Percentiles rank a stretch among this genome's conserved stretches.
phyloP scores from a whole-genome alignment of 2,888 invertebrate species.

The Clunio marinus region DNA sequence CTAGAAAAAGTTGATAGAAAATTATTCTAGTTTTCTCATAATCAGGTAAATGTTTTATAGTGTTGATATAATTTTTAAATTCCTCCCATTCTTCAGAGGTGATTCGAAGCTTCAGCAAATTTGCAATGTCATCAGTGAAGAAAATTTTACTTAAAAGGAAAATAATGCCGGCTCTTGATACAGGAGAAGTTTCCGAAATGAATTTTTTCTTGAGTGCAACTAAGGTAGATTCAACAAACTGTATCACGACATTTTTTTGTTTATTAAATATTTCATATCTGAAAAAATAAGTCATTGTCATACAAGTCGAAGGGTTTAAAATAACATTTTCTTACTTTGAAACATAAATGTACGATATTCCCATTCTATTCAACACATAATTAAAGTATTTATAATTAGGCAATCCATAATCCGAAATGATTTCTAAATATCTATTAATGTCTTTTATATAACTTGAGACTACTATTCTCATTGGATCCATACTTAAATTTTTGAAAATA shows the following conservation, averaged over 20 bases:
- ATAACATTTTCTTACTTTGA: constrained; percentile 20
- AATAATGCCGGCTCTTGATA: background rate
- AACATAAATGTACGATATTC: background rate
- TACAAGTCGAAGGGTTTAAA: background rate
- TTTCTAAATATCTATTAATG: background rate
- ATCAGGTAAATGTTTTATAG: background rate
- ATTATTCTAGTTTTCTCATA: constrained; percentile 1
- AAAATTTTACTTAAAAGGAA: constrained; percentile 28
- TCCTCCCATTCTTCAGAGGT: background rate
- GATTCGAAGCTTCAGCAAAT: constrained; percentile 8
- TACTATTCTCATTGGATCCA: background rate
- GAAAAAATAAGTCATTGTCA: background rate
- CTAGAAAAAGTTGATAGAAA: constrained; percentile 17
- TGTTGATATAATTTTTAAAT: background rate
- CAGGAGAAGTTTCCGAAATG: background rate
- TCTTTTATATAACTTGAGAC: background rate
- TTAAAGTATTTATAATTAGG: constrained; percentile 33
- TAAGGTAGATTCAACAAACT: background rate
- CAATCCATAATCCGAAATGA: background rate
- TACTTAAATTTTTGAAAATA: background rate
- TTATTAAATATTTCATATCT: constrained; percentile 16
- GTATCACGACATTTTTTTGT: background rate
- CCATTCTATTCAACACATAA: constrained; percentile 21
- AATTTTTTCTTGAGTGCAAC: constrained; percentile 13
- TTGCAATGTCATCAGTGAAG: constrained; percentile 32